Base-by-base conservation (phyloP, 2,888 invertebrate genomes). In the Macrosoma leucophasiata region DNA sequence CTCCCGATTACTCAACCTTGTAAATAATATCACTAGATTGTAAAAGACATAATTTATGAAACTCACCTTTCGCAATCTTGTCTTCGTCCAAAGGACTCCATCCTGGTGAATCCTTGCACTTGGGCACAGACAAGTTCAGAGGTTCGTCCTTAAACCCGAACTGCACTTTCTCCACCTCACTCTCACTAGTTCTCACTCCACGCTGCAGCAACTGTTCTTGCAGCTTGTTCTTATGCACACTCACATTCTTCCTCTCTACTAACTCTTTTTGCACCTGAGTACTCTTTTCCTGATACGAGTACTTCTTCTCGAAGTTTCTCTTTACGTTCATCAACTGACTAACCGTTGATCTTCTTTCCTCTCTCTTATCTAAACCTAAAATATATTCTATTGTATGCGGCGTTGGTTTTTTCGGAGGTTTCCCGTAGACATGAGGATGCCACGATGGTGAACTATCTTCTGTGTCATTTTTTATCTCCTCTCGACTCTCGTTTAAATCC, bases 361-460 rank as follows among this genome's bases (percentile, higher is more conserved):
- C 63, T 27, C 40, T 34, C 24, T 46, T 64, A 13, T 60, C 39
- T 41, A 90, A 77, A 12, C 94, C 95, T 52, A 97, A 84, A 48
- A 96, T 96, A 64, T 96, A 93, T 46, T 92, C 91, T 60, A 97
- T 96, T 21, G 90, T 89, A 71, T 95, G 94, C 3, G 95, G 93
- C 1, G 96, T 96, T 1, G 94, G 94, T 33, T 88, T 88, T 52
- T 90, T 90, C 6, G 93, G 93, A 7, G 94, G 91, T 52, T 91
- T 91, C 2, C 90, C 91, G 67, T 96, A 96, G 12, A 95, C 93
- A 69, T 96, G 96, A 18, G 94, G 92, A 78, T 95, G 96, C 95
- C 96, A 96, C 20, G 93, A 76, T 1, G 63, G 71, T 46, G 43
- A 56, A 3, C 35, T 39, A 13, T 69, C 66, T 11, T 65, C 60